These are phyloP conservation scores for Ceraclea dissimilis DNA, from an alignment of 2,888 invertebrate species.

Conservation along the genomic window DNA sequence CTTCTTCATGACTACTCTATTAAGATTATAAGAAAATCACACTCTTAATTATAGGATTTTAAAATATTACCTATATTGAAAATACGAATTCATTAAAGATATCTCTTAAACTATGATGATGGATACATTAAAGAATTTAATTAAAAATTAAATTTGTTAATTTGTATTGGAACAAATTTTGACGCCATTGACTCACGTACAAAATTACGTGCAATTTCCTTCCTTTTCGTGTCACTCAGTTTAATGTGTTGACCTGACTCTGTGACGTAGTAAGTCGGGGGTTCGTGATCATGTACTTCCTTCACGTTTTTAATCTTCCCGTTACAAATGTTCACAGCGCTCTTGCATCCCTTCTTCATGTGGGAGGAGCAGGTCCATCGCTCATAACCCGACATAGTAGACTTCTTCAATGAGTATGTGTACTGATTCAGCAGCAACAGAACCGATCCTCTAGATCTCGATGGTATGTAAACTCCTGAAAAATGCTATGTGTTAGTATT, in stretches of 20 bases:
- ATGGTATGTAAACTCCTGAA: background rate
- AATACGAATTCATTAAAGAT: no score
- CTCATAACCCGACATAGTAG: background rate
- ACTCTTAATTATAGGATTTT: no score
- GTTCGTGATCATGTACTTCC: background rate
- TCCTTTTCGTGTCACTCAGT: background rate
- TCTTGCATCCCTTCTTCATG: conserved; percentile 8
- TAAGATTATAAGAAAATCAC: no score
- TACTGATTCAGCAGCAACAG: background rate
- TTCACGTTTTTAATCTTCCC: background rate
- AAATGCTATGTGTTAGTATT: background rate
- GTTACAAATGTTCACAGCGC: conserved; percentile 1
- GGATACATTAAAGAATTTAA: no score
- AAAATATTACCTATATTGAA: no score
- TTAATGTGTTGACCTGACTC: background rate
- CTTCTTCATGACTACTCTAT: no score
- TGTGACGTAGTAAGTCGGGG: background rate
- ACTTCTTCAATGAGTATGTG: background rate
- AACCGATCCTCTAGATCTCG: background rate
- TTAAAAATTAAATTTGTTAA: no score
- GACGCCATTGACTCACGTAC: no score
- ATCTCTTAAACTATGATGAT: no score
- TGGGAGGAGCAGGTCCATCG: conserved; percentile 10
- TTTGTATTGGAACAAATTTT: no score
- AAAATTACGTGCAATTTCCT: no score